Percentiles rank a stretch among this genome's conserved stretches.
Conservation (phyloP, 2,797 vertebrate genomes). For the Gobionotothen gibberifrons region DNA sequence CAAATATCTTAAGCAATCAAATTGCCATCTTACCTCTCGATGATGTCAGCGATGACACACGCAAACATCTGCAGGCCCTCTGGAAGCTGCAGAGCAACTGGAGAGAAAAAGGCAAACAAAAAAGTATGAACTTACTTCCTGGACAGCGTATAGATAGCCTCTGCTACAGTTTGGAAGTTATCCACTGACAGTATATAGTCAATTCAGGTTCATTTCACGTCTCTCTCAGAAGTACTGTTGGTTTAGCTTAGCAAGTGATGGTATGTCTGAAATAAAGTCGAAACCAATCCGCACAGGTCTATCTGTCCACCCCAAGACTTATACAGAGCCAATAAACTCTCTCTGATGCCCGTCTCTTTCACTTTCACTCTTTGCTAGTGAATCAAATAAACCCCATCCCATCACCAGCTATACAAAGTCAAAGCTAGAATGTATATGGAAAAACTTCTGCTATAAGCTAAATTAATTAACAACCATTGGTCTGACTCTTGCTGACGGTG, state of each 20-base stretch:
- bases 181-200: constrained; percentile 61
- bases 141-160: constrained; percentile 37
- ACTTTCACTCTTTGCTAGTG: constrained; percentile 11
- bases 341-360: constrained; percentile 39
- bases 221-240: constrained; percentile 41
- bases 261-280: constrained; percentile 58
- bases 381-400: constrained; percentile 18
- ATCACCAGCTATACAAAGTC: neutral
- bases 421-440: constrained; percentile 26
- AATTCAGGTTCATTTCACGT: constrained; percentile 63
- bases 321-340: constrained; percentile 8
- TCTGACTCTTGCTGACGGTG: constrained; percentile 19
- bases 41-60: constrained; percentile 94
- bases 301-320: too few relatives aligned
- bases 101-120: constrained; percentile 41
- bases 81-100: constrained; percentile 98
- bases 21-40: constrained; percentile 88
- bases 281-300: constrained; percentile 63
- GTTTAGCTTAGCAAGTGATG: constrained; percentile 65
- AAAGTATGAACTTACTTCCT: constrained; percentile 48
- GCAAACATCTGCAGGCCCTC: constrained; percentile 98
- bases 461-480: constrained; percentile 44
- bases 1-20: constrained; percentile 12
- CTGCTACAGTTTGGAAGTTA: constrained; percentile 43
- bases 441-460: constrained; percentile 33